Conservation (phyloP, 2,797 vertebrate genomes). For the Peromyscus nudipes region DNA sequence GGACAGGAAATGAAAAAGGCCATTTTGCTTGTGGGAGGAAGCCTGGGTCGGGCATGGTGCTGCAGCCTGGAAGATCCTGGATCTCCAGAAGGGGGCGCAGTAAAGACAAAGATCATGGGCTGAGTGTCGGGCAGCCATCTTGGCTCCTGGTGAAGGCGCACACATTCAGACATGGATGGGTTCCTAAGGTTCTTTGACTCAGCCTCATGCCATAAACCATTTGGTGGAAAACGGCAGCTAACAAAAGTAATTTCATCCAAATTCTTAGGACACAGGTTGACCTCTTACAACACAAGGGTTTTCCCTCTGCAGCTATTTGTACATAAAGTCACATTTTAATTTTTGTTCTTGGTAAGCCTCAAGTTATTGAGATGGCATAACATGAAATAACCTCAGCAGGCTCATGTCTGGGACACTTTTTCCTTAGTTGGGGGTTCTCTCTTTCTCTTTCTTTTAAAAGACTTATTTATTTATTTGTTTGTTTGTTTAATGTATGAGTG, state of each 20-base stretch:
- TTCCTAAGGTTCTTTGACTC: not conserved
- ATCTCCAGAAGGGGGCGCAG: not conserved
- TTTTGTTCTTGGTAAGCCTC: slow-evolving; percentile 39
- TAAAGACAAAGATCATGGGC: not conserved
- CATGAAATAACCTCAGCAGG: not conserved
- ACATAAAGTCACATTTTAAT: not conserved
- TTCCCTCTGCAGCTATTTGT: not conserved
- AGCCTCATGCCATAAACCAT: not conserved
- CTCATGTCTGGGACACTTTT: not conserved
- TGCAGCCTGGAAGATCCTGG: not conserved
- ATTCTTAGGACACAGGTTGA: slow-evolving; percentile 13
- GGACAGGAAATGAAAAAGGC: not conserved
- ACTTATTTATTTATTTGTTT: not conserved
- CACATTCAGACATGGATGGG: fast-evolving
- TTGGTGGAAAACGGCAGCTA: not conserved
- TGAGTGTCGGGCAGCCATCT: fast-evolving
- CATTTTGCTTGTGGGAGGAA: not conserved
- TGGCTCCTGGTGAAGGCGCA: not conserved
- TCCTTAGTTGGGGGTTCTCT: not conserved
- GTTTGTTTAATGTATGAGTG: not conserved
- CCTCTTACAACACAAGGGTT: not conserved
- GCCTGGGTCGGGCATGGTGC: fast-evolving
- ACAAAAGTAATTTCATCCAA: slow-evolving; percentile 19
- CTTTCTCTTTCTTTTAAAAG: not conserved
- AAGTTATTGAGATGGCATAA: not conserved